phyloP scores from a whole-genome alignment of 2,113 vertebrate species.

The Odocoileus virginianus region DNA sequence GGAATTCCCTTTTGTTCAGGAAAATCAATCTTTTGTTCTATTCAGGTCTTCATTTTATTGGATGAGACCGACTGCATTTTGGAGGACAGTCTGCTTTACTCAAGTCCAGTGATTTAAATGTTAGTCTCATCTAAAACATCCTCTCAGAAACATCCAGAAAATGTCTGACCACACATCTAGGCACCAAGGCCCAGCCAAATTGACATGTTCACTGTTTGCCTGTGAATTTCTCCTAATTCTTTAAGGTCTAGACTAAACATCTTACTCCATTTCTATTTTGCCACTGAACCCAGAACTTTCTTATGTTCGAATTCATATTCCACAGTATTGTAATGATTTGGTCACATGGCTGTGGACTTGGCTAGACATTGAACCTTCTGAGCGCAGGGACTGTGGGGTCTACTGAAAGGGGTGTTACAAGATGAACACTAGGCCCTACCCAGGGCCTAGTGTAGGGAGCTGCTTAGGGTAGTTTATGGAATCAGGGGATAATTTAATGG shows the following conservation, averaged over 20 bases:
- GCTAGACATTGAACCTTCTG: neutral
- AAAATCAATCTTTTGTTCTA: neutral
- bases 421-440: neutral
- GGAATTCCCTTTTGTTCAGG: neutral
- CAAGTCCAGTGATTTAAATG: neutral
- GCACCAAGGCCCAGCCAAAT: neutral
- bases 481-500: neutral
- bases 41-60: neutral
- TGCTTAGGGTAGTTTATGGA: neutral
- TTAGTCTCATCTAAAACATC: neutral
- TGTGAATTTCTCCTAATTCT: neutral
- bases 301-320: neutral
- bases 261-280: neutral
- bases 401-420: neutral
- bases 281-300: neutral
- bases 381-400: neutral
- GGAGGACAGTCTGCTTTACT: neutral
- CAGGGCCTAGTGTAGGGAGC: neutral
- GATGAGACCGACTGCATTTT: neutral
- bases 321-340: neutral
- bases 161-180: neutral
- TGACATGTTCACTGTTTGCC: neutral
- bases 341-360: neutral
- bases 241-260: neutral
- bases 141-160: neutral